phyloP scores from a whole-genome alignment of 2,797 vertebrate genomes.

The Myotis findleyi region DNA sequence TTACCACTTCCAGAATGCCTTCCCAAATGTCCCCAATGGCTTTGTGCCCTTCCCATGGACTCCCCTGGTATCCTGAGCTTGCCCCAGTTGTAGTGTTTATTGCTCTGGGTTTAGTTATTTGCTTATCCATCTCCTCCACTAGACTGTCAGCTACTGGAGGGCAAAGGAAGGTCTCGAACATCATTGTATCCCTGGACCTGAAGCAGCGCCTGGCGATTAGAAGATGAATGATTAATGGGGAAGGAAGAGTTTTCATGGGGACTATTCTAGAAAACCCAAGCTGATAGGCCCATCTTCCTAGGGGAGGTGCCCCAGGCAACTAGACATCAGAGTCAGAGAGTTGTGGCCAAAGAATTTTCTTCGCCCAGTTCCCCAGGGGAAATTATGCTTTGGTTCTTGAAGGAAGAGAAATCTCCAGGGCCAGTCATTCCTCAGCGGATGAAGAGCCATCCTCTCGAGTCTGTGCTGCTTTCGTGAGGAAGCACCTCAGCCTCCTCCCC shows the following conservation, averaged over 20 bases:
- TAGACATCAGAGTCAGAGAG: conserved; percentile 10
- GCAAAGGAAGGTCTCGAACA: background rate
- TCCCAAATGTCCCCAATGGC: background rate
- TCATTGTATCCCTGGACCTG: background rate
- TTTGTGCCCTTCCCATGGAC: background rate
- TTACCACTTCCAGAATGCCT: background rate
- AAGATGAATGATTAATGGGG: background rate
- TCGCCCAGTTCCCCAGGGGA: background rate
- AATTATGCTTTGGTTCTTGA: background rate
- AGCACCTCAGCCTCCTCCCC: background rate
- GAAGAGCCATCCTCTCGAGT: background rate
- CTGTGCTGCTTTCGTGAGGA: background rate
- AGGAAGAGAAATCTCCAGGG: background rate
- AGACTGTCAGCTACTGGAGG: background rate
- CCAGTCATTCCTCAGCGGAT: background rate
- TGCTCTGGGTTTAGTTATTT: background rate
- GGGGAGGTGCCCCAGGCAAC: background rate
- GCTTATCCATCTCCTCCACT: background rate
- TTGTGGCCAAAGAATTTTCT: conserved; percentile 13
- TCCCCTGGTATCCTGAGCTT: background rate
- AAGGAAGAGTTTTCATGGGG: background rate
- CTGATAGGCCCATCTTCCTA: background rate
- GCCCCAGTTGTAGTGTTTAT: background rate
- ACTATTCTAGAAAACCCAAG: background rate
- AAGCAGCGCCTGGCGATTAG: background rate